Evolutionary conservation across 2,113 vertebrate genomes (phyloP).

Genomic region (Caloenas nicobarica): DNA sequence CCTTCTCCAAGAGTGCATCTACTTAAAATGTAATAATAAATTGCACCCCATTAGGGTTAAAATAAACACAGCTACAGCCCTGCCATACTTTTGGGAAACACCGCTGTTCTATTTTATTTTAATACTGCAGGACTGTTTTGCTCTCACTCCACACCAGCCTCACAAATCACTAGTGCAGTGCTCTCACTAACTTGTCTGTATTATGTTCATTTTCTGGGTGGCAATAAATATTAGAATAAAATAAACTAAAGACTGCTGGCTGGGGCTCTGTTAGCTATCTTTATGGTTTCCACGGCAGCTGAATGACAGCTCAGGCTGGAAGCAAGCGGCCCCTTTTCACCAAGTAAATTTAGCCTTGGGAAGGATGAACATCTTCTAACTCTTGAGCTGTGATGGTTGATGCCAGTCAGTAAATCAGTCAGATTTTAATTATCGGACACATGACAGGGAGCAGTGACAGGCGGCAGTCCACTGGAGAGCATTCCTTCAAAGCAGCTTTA

Average conservation of each 20-base stretch:
- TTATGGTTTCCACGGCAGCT: constrained; percentile 81
- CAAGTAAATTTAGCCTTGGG: constrained; percentile 87
- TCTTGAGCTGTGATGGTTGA: constrained; percentile 76
- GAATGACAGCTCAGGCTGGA: constrained; percentile 83
- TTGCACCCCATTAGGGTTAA: constrained; percentile 59
- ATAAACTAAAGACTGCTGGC: constrained; percentile 80
- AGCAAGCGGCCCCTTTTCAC: constrained; percentile 74
- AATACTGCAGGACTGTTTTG: constrained; percentile 66
- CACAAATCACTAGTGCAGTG: constrained; percentile 71
- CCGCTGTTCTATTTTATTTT: constrained; percentile 63
- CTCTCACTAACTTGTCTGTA: constrained; percentile 77
- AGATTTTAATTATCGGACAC: constrained; percentile 90
- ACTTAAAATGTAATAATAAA: constrained; percentile 53
- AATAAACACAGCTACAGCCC: constrained; percentile 43
- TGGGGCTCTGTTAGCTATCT: constrained; percentile 83
- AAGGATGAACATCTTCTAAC: constrained; percentile 82
- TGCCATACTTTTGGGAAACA: constrained; percentile 53
- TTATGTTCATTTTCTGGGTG: constrained; percentile 84
- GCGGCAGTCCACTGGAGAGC: constrained; percentile 80
- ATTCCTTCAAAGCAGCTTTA: constrained; percentile 82
- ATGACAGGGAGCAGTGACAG: constrained; percentile 84
- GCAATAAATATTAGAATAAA: constrained; percentile 87
- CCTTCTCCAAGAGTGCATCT: constrained; percentile 15
- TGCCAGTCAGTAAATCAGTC: constrained; percentile 89
- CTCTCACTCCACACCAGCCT: constrained; percentile 67